Percentiles rank a stretch among this genome's conserved stretches.
These are phyloP conservation scores for Brienomyrus longianalis DNA, from an alignment of 2,113 vertebrate species.

Conservation along the genomic window DNA sequence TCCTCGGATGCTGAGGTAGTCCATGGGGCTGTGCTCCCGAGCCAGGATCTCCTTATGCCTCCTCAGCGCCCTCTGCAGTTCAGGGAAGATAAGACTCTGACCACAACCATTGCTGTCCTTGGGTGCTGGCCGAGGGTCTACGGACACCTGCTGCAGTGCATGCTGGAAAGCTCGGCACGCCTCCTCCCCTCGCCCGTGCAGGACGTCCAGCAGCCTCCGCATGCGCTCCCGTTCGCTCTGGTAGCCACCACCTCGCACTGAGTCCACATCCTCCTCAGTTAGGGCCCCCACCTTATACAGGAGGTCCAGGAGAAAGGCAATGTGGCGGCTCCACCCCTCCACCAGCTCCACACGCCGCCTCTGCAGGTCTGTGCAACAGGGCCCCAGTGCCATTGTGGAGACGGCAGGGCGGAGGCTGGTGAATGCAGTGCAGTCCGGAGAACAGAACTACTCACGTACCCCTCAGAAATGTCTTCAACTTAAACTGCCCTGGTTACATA, in stretches of 20 bases:
- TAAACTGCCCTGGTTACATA: neutral
- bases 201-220: slow-evolving; percentile 40
- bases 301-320: slow-evolving; percentile 28
- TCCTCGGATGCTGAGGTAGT: slow-evolving; percentile 26
- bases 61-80: slow-evolving; percentile 15
- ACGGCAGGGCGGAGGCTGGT: neutral
- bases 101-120: neutral
- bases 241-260: slow-evolving; percentile 22
- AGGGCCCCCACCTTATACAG: slow-evolving; percentile 30
- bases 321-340: slow-evolving; percentile 31
- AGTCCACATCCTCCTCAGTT: slow-evolving; percentile 41
- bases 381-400: slow-evolving; percentile 32
- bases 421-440: neutral
- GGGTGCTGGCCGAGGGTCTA: neutral
- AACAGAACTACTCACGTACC: neutral
- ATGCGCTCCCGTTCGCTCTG: slow-evolving; percentile 31
- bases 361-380: slow-evolving; percentile 27
- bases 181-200: slow-evolving; percentile 41
- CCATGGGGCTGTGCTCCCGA: slow-evolving; percentile 24
- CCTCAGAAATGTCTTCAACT: neutral
- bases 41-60: slow-evolving; percentile 36
- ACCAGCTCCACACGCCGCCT: slow-evolving; percentile 38
- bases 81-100: neutral
- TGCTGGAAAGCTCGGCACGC: slow-evolving; percentile 35
- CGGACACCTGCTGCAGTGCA: slow-evolving; percentile 17